These are phyloP conservation scores for Garrulus glandarius DNA, from an alignment of 2,797 vertebrate species.

Conservation along the genomic window DNA sequence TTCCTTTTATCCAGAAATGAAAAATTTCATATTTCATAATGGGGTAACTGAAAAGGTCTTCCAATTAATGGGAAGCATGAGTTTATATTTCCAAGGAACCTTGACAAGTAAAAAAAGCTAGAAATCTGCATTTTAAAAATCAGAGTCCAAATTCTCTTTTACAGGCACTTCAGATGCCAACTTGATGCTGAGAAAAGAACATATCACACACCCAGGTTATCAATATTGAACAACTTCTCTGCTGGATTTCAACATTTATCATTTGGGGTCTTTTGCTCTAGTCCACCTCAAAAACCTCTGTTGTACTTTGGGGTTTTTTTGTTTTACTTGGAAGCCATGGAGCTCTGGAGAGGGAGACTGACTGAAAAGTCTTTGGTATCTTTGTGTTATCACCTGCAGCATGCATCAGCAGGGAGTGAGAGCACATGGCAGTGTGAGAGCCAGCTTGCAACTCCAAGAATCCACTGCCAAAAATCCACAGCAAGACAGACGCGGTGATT, in stretches of 20 bases:
- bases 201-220: background rate
- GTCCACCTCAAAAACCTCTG: background rate
- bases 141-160: background rate
- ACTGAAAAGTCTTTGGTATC: background rate
- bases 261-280: background rate
- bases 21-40: background rate
- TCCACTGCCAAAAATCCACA: background rate
- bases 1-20: background rate
- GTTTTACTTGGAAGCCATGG: background rate
- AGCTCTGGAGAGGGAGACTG: background rate
- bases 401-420: background rate
- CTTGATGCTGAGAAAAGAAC: background rate
- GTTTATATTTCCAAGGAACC: background rate
- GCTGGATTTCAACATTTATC: background rate
- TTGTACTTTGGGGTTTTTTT: too few species aligned
- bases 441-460: background rate
- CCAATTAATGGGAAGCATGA: accelerated
- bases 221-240: background rate
- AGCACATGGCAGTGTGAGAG: background rate
- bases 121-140: background rate
- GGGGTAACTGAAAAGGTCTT: background rate
- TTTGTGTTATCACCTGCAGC: background rate
- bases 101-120: background rate
- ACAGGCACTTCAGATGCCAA: background rate
- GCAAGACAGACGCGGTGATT: accelerated